Base-by-base conservation (phyloP, 2,797 vertebrate genomes). In the Sebastes glaucus region DNA sequence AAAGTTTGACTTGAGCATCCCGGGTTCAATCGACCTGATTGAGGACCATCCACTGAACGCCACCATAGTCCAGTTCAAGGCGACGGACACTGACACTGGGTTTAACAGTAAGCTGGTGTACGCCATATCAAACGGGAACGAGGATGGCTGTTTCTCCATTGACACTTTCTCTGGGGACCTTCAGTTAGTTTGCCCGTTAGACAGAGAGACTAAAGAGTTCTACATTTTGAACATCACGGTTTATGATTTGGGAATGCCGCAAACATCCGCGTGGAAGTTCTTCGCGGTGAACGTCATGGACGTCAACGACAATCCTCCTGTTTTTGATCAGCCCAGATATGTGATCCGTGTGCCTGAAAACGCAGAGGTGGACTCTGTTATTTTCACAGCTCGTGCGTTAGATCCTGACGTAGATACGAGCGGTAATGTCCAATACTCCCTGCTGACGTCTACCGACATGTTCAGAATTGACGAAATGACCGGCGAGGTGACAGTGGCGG, bases 161-260 rank as follows among this genome's bases (percentile, higher is more conserved):
- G 96, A 97, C 73, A 94, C 94, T n/a, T 97, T 97, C 86, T 94
- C 96, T 1, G 98, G 98, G 11, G 92, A 97, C 5, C 96, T 99
- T 62, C 90, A 78, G 16, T 81, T 99, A 22, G 95, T 96, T 69
- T 97, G 97, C 81, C 90, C 96, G 6, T 91, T 99, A 81, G 98
- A 99, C 87, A 95, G 97, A 77, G 98, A 99, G 88, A 88, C 27
- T 64, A 98, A 96, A 85, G 96, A 94, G 73, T 98, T 98, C 88
- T 99, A 98, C 81, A 96, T 98, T 85, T 94, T 99, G 83, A 99
- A 99, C 78, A 92, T 99, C 89, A 99, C 98, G 0, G 97, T 97
- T 20, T 98, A 96, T 0, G 99, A 99, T 81, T 93, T 99, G 28
- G 99, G 99, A 64, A 95, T 53, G 4, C 98, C 97, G 14, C 97